Evolutionary conservation across 1,140 invertebrate genomes (phyloP).

Genomic region (Frieseomelitta varia): DNA sequence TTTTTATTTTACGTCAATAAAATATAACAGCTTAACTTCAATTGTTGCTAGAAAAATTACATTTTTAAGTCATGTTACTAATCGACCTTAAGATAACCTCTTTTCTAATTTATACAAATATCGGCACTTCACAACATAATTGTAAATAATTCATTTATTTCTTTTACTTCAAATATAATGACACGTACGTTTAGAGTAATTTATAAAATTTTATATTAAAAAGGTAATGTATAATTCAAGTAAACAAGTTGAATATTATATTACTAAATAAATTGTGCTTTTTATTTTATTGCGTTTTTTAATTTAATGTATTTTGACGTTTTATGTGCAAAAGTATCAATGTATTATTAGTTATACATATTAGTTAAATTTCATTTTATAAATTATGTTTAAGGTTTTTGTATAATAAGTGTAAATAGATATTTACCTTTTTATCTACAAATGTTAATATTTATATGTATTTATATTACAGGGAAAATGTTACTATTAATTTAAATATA

Average conservation of each 20-base stretch:
- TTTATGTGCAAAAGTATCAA: neutral
- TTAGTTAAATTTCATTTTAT: neutral
- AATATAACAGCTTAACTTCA: neutral
- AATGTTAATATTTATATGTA: neutral
- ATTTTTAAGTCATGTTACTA: slow-evolving; percentile 32
- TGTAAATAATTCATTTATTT: slow-evolving; percentile 17
- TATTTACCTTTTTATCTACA: neutral
- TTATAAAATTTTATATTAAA: slow-evolving; percentile 3
- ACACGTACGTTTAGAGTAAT: neutral
- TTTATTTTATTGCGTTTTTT: neutral
- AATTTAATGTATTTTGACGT: neutral
- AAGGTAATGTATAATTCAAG: slow-evolving; percentile 3
- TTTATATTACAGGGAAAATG: slow-evolving; percentile 40
- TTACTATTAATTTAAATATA: slow-evolving; percentile 42
- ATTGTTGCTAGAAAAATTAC: neutral
- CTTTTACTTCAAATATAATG: neutral
- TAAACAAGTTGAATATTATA: slow-evolving; percentile 5
- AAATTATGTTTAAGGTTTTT: neutral
- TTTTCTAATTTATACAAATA: slow-evolving; percentile 29
- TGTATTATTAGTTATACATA: neutral
- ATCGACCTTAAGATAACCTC: slow-evolving; percentile 46
- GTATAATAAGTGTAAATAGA: neutral
- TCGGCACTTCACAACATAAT: slow-evolving; percentile 26
- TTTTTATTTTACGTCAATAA: neutral
- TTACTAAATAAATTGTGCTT: neutral